phyloP scores from a whole-genome alignment of 1,140 invertebrate genomes.

The Carcinoscorpius rotundicauda region DNA sequence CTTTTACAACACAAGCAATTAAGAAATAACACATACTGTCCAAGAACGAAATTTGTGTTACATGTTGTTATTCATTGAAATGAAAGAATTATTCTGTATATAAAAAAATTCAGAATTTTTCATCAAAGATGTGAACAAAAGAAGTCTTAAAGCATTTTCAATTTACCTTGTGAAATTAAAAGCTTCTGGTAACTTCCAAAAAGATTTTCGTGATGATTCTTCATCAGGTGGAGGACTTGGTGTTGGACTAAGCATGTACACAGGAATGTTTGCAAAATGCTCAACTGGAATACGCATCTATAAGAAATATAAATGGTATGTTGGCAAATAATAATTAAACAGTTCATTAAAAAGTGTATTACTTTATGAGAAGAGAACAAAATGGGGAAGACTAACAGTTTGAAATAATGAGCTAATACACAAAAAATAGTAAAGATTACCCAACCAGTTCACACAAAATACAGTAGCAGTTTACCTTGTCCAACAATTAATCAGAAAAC shows the following conservation, averaged over 20 bases:
- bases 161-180: conserved; percentile 16
- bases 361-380: no score
- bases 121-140: no score
- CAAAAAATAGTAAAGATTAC: neutral
- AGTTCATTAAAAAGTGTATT: conserved; percentile 3
- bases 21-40: no score
- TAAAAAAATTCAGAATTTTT: no score
- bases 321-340: conserved; percentile 2
- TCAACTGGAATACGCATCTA: conserved; percentile 93
- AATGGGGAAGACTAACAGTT: neutral
- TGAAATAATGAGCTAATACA: conserved; percentile 1
- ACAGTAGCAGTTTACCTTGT: no score
- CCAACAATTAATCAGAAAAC: no score
- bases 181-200: conserved; percentile 15
- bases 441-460: neutral
- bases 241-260: conserved; percentile 77
- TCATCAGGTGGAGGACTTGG: conserved; percentile 48
- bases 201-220: conserved; percentile 24
- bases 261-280: conserved; percentile 87
- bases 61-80: no score
- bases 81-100: no score
- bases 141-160: no score
- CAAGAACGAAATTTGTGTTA: no score
- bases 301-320: conserved; percentile 2
- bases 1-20: no score